Conservation (phyloP, 2,797 vertebrate species). For the Galaxias olidus region DNA sequence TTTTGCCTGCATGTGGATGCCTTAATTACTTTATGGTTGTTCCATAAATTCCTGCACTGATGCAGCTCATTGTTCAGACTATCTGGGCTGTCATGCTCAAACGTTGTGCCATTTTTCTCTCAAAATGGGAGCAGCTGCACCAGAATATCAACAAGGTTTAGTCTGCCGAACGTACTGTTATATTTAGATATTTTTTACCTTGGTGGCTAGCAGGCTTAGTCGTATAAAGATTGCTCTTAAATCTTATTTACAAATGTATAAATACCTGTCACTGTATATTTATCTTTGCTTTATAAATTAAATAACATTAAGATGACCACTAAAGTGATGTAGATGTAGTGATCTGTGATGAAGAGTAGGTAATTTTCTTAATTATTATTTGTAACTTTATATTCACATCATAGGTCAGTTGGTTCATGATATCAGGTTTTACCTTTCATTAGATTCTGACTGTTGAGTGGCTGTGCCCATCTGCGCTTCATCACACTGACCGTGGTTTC, state of each 20-base stretch:
- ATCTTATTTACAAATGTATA: background rate
- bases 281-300: background rate
- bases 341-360: background rate
- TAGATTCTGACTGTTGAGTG: background rate
- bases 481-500: background rate
- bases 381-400: background rate
- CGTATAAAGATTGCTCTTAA: background rate
- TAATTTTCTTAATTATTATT: background rate
- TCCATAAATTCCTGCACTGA: constrained; percentile 10
- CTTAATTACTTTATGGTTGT: constrained; percentile 21
- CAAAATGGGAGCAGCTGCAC: background rate
- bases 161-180: constrained; percentile 8
- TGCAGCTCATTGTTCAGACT: constrained; percentile 28
- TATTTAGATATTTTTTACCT: background rate
- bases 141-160: constrained; percentile 21
- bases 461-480: constrained; percentile 29
- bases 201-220: background rate
- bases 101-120: background rate
- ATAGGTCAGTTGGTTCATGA: constrained; percentile 18
- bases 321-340: background rate
- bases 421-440: background rate
- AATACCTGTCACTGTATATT: background rate
- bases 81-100: constrained; percentile 8
- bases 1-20: constrained; percentile 22
- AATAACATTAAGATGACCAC: background rate